Evolutionary conservation across 2,888 invertebrate species (phyloP).

Genomic region (Tinea semifulvella): DNA sequence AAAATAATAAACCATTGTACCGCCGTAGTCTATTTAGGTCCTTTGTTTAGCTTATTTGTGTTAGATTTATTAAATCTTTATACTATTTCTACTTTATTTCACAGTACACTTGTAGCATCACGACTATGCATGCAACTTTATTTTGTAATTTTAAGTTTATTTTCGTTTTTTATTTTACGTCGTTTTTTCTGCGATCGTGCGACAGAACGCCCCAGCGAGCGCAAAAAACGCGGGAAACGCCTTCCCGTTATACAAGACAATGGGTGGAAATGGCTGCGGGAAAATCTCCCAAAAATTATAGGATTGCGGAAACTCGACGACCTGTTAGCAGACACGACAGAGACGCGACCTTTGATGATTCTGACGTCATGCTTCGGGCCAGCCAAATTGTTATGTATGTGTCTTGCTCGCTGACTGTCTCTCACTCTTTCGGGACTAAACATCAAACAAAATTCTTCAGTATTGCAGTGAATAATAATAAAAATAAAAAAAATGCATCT

Average conservation of each 20-base stretch:
- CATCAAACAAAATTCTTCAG: constrained; percentile 48
- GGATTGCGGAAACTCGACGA: constrained; percentile 53
- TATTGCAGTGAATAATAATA: too few species aligned
- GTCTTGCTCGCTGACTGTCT: constrained; percentile 28
- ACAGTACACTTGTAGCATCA: not conserved
- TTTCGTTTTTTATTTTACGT: constrained; percentile 1
- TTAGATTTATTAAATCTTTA: not conserved
- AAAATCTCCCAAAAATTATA: constrained; percentile 50
- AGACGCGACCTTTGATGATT: constrained; percentile 75
- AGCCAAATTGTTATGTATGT: constrained; percentile 90
- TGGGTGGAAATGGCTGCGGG: constrained; percentile 33
- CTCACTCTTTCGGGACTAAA: constrained; percentile 20
- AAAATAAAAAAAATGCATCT: too few species aligned
- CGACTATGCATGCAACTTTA: not conserved
- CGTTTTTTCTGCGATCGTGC: not conserved
- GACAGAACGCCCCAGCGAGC: constrained; percentile 41
- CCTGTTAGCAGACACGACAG: constrained; percentile 67
- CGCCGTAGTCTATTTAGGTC: not conserved
- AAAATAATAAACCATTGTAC: not conserved
- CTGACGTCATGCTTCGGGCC: constrained; percentile 84
- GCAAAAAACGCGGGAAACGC: constrained; percentile 33
- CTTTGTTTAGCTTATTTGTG: not conserved
- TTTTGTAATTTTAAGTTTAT: not conserved
- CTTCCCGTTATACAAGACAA: constrained; percentile 24
- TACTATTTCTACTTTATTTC: not conserved